Evolutionary conservation across 2,888 invertebrate genomes (phyloP), one percentile per base, ranked within the genome.

Genomic region (Chaetogeoica ovagalla): DNA sequence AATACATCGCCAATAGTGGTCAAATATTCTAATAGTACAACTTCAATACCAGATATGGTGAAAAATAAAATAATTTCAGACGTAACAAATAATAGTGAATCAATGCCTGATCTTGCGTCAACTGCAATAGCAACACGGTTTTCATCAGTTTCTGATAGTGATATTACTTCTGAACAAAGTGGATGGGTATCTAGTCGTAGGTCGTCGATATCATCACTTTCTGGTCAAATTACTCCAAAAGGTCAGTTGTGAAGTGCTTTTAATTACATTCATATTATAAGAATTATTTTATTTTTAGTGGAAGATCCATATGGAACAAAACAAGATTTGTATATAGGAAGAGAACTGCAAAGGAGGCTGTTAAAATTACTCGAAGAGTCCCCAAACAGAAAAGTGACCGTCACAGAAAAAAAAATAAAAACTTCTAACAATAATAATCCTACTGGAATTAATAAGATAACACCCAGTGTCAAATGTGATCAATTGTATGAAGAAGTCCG

Each of bases 111-210:
- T 86, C 87, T 92, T 55, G 82, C 83, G 11, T 82, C 83, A 15
- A 83, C 83, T 48, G 48, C 48, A 11, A 82, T 82, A 4, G 62
- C 72, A 1, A 81, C 66, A 65, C 60, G 75, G 21, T 84, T 84
- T 19, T 85, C 85, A 0, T 85, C 85, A n/a, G 84, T 85, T 30
- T 86, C 86, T 4, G 85, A 85, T 37, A 85, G 85, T 81, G 85
- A 86, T 81, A 87, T 92, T 82, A 88, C 89, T 8, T 94, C 94
- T 84, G 94, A 94, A 86, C 93, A 93, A 86, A 94, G 94, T 85
- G 94, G 94, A 1, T 95, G 94, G 94, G 94, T 94, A 0, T 94
- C 94, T 52, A 94, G 93, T 84, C 90, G 92, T 74, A 87, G 88
- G 86, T 85, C 89, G 86, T 86, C 89, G 85, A 85, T 88, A 84